Conservation (phyloP, 1,140 invertebrate species). For the Spodoptera litura region DNA sequence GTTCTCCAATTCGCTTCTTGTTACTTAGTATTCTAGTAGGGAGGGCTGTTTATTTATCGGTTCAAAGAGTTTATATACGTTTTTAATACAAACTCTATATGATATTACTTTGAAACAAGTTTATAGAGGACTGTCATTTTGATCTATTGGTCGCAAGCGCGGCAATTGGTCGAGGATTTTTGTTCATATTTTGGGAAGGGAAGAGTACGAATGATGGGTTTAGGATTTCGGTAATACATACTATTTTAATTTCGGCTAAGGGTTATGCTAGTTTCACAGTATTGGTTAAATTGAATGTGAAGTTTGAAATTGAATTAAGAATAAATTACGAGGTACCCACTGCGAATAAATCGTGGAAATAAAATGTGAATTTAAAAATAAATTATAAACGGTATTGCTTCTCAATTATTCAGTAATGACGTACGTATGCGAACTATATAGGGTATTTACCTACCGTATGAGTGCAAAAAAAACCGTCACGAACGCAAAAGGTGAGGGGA, state of each 20-base stretch:
- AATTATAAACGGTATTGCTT: conserved; percentile 38
- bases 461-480: conserved; percentile 69
- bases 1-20: conserved; percentile 25
- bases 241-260: too few species aligned
- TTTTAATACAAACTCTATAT: not conserved
- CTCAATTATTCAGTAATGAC: conserved; percentile 44
- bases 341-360: not conserved
- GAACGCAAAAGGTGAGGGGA: conserved; percentile 61
- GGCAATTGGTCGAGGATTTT: too few species aligned
- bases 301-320: too few species aligned
- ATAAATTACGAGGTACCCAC: too few species aligned
- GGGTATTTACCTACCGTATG: conserved; percentile 57
- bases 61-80: conserved; percentile 1
- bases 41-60: conserved; percentile 8
- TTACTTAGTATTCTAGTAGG: conserved; percentile 23
- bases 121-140: too few species aligned
- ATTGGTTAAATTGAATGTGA: too few species aligned
- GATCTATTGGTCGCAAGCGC: too few species aligned
- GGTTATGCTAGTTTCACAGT: too few species aligned
- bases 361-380: not conserved
- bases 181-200: too few species aligned
- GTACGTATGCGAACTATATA: conserved; percentile 58
- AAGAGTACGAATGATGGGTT: too few species aligned
- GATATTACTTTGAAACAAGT: not conserved
- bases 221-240: too few species aligned